Conservation (phyloP, 1,140 invertebrate species). For the Eurosta solidaginis region DNA sequence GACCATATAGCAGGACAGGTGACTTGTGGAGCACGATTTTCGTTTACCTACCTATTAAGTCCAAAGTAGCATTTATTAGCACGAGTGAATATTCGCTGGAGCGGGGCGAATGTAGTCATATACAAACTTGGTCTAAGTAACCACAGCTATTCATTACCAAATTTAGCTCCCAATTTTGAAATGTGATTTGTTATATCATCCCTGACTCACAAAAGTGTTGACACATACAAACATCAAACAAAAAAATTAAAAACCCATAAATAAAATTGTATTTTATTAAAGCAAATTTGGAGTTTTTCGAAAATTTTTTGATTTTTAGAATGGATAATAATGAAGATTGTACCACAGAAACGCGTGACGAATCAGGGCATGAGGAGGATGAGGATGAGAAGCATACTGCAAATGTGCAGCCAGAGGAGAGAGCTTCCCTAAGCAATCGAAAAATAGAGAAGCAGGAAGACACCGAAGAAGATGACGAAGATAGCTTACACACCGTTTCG, state of each 20-base stretch:
- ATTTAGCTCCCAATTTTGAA: too few species aligned
- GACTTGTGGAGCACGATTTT: too few species aligned
- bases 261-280: background rate
- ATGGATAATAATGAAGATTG: background rate
- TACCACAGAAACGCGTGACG: background rate
- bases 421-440: background rate
- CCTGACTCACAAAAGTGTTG: too few species aligned
- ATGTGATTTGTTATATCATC: too few species aligned
- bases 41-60: too few species aligned
- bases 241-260: background rate
- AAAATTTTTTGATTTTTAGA: background rate
- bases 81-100: too few species aligned
- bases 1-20: too few species aligned
- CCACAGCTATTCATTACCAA: too few species aligned
- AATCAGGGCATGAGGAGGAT: background rate
- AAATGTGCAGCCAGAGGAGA: background rate
- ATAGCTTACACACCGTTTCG: background rate
- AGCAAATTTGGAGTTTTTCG: conserved; percentile 6
- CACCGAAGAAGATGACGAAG: background rate
- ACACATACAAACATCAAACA: conserved; percentile 11
- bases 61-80: too few species aligned
- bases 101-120: too few species aligned
- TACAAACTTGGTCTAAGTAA: too few species aligned
- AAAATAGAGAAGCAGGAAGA: background rate
- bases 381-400: background rate